Conservation (phyloP, 1,140 invertebrate species). For the Stegodyphus dumicola region DNA sequence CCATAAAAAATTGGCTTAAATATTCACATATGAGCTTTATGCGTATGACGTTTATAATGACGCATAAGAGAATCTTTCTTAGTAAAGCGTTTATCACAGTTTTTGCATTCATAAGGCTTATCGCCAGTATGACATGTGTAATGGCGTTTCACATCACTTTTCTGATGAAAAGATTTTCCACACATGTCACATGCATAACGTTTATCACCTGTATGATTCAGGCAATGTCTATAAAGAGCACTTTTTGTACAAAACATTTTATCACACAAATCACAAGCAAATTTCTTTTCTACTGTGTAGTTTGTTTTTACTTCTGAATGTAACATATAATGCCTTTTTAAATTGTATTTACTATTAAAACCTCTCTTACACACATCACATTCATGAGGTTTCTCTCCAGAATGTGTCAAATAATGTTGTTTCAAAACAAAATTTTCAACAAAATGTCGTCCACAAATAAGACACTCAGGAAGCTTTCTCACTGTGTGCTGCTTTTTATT, state of each 20-base stretch:
- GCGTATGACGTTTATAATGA: neutral
- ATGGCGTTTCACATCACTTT: slow-evolving; percentile 94
- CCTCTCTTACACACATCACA: too few relatives aligned
- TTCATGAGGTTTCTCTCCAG: too few relatives aligned
- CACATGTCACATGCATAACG: slow-evolving; percentile 71
- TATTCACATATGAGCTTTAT: too few relatives aligned
- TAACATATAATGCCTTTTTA: too few relatives aligned
- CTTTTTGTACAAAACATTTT: slow-evolving; percentile 63
- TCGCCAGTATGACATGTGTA: slow-evolving; percentile 94
- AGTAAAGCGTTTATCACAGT: slow-evolving; percentile 92
- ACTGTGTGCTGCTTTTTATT: too few relatives aligned
- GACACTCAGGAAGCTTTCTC: too few relatives aligned
- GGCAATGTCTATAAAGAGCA: slow-evolving; percentile 73
- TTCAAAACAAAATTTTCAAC: too few relatives aligned
- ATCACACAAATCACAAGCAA: slow-evolving; percentile 59
- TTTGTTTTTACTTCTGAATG: too few relatives aligned
- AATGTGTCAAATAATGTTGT: too few relatives aligned
- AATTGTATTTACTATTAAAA: too few relatives aligned
- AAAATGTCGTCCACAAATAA: too few relatives aligned
- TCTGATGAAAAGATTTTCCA: slow-evolving; percentile 74
- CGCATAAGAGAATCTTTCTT: neutral
- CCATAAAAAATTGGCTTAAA: too few relatives aligned
- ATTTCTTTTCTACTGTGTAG: slow-evolving; percentile 72
- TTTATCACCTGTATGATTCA: slow-evolving; percentile 84
- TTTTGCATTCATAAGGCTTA: slow-evolving; percentile 88